phyloP scores from a whole-genome alignment of 2,888 invertebrate species.

The Stenichneumon culpator region DNA sequence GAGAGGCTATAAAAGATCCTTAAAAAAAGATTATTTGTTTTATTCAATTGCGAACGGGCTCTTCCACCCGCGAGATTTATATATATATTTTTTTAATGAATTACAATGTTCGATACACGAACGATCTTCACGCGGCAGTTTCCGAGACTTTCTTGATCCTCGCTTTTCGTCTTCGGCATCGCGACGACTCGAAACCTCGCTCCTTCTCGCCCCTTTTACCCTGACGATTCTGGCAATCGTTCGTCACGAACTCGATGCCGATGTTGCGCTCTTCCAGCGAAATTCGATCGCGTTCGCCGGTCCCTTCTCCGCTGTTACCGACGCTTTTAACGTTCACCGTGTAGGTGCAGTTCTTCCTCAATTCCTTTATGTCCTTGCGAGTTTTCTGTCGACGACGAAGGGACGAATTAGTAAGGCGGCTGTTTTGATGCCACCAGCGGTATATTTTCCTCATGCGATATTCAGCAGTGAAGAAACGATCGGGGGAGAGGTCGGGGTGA shows the following conservation, averaged over 20 bases:
- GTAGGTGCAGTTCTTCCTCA: slow-evolving; percentile 76
- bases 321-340: slow-evolving; percentile 73
- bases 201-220: slow-evolving; percentile 44
- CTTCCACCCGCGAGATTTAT: not conserved
- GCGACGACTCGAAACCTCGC: slow-evolving; percentile 55
- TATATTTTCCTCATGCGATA: not conserved
- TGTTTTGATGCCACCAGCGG: too few relatives aligned
- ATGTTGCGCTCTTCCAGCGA: slow-evolving; percentile 70
- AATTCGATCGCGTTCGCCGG: slow-evolving; percentile 40
- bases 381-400: slow-evolving; percentile 67
- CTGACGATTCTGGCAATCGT: slow-evolving; percentile 71
- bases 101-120: not conserved
- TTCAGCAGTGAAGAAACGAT: not conserved
- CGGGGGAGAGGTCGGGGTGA: too few relatives aligned
- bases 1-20: not conserved
- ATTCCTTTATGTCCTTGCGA: slow-evolving; percentile 74
- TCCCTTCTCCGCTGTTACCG: slow-evolving; percentile 36
- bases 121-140: not conserved
- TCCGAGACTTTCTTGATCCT: slow-evolving; percentile 68
- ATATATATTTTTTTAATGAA: not conserved
- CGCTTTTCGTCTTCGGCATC: slow-evolving; percentile 73
- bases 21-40: slow-evolving; percentile 33
- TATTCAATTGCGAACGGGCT: slow-evolving; percentile 22
- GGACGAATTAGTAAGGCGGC: not conserved
- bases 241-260: slow-evolving; percentile 76